Evolutionary conservation across 2,113 vertebrate genomes (phyloP), one percentile per base, ranked within the genome.

Genomic region (Channa argus): DNA sequence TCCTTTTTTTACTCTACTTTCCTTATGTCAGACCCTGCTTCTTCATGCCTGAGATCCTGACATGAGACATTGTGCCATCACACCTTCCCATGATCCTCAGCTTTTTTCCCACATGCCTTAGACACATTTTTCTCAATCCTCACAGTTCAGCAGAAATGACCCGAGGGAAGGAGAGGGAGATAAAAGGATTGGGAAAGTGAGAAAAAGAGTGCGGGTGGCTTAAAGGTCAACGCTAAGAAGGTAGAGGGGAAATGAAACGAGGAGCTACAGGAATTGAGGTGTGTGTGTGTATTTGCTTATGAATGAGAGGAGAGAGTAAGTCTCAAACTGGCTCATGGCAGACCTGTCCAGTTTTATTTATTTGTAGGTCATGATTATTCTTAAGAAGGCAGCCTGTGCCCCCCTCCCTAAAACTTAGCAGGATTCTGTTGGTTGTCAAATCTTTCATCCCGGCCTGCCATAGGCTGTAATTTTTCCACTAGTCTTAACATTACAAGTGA

Each of bases 121-220:
- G 51, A 80, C 62, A 74, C 51, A 5, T 79, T 82, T 36, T 75
- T 61, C 74, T 84, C 69, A 44, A 44, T 71, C 74, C 65, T 88
- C 71, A 65, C 76, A 70, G 74, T 52, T 80, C 60, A 71, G 66
- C 75, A 54, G 70, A 71, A 63, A 62, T 36, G 10, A 83, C 82
- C 71, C 61, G 84, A 78, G 77, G 86, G 74, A 53, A 74, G 71
- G 56, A 54, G 70, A 76, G 24, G 33, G 46, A 76, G 83, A 78
- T 39, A 74, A 71, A 69, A 71, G 50, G 66, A 59, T 38, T 46
- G 68, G 55, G 74, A 84, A 72, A 68, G 70, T 74, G 82, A 88
- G 77, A 82, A 78, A 82, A 72, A 47, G 63, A 78, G 56, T 14
- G 49, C 55, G 12, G 75, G 46, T 44, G 59, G 6, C 58, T 75